phyloP scores from a whole-genome alignment of 2,888 invertebrate genomes.

The Tetheella fluctuosa region DNA sequence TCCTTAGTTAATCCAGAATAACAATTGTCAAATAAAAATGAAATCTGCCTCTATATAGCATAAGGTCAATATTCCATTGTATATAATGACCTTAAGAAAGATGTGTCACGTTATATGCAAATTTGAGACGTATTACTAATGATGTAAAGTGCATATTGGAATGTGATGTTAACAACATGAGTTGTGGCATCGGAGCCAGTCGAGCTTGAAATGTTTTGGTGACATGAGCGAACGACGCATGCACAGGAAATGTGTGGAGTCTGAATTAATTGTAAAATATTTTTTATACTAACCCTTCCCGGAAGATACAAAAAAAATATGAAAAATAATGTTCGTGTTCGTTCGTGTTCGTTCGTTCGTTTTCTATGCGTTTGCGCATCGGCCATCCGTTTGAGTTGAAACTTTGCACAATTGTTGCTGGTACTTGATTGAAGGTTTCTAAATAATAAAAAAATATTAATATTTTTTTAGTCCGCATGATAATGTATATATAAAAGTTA shows the following conservation, averaged over 20 bases:
- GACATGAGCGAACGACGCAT: conserved; percentile 73
- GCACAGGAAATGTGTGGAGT: conserved; percentile 53
- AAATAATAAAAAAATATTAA: no score
- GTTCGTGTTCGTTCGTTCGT: no score
- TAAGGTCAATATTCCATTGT: conserved; percentile 36
- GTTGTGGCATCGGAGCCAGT: conserved; percentile 56
- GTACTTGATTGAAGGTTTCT: no score
- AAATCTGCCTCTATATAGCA: conserved; percentile 23
- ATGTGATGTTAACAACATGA: conserved; percentile 29
- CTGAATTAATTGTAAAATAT: conserved; percentile 16
- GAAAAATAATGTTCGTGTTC: no score
- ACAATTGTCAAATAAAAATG: conserved; percentile 32
- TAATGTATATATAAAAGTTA: no score
- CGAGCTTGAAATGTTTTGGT: conserved; percentile 82
- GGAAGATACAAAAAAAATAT: not conserved
- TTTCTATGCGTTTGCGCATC: no score
- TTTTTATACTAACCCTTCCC: not conserved
- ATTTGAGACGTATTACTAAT: conserved; percentile 40
- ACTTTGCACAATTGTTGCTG: no score
- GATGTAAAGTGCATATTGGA: conserved; percentile 35
- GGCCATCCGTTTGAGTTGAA: no score
- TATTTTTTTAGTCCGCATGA: no score
- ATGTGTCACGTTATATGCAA: conserved; percentile 39
- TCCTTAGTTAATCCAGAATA: conserved; percentile 49
- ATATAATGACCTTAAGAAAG: conserved; percentile 22